Conservation (phyloP, 2,113 vertebrate genomes). For the Pyrgilauda ruficollis region DNA sequence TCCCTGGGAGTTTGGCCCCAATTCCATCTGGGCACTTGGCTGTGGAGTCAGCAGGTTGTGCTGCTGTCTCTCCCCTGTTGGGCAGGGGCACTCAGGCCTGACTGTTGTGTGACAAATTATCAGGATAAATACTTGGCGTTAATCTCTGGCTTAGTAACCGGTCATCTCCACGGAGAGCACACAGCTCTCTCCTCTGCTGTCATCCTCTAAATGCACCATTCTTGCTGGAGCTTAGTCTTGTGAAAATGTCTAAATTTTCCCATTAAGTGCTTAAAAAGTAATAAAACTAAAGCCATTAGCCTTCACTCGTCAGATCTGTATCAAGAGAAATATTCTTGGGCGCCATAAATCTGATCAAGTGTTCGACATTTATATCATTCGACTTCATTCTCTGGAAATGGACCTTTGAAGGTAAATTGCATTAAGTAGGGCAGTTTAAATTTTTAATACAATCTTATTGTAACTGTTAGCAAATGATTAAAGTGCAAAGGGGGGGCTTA, state of each 20-base stretch:
- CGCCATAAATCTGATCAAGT: slow-evolving; percentile 85
- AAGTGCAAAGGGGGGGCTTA: slow-evolving; percentile 66
- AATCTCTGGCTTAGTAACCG: neutral
- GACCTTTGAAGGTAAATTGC: slow-evolving; percentile 88
- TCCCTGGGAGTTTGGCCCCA: neutral
- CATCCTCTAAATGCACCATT: slow-evolving; percentile 42
- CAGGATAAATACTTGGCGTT: neutral
- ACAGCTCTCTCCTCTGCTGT: neutral
- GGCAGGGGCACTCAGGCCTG: neutral
- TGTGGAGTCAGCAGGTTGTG: neutral
- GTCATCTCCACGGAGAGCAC: neutral
- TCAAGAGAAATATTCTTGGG: slow-evolving; percentile 69
- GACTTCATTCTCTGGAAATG: slow-evolving; percentile 82
- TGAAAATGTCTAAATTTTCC: slow-evolving; percentile 76
- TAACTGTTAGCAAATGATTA: slow-evolving; percentile 89
- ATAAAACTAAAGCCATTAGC: slow-evolving; percentile 78
- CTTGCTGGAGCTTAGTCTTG: slow-evolving; percentile 54
- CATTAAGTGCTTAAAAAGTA: slow-evolving; percentile 81
- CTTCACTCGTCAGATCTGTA: slow-evolving; percentile 65
- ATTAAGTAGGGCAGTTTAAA: slow-evolving; percentile 87
- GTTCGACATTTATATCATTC: slow-evolving; percentile 78
- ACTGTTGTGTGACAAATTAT: neutral
- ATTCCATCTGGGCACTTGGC: fast-evolving
- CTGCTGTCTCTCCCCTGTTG: neutral
- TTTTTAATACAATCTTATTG: slow-evolving; percentile 90